A percentile compares a stretch with the other conserved stretches of the same genome.
These are phyloP conservation scores for Chlorospingus semifuscus DNA, from an alignment of 2,797 vertebrate genomes.

Conservation along the genomic window DNA sequence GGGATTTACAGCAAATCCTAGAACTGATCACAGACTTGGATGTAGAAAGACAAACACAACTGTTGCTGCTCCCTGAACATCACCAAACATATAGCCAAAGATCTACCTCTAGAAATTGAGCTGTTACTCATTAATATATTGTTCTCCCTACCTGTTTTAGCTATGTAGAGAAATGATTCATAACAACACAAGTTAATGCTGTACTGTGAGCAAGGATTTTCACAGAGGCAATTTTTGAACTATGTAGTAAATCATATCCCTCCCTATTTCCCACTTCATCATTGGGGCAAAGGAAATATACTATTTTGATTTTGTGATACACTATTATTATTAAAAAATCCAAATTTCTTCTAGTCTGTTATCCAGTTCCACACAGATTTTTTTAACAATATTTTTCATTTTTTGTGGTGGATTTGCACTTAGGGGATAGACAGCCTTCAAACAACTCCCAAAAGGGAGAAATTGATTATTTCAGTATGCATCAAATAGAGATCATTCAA, in stretches of 20 bases:
- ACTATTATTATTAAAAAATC: background rate
- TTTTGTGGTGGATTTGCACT: background rate
- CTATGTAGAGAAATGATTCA: background rate
- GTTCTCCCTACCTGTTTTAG: background rate
- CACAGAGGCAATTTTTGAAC: background rate
- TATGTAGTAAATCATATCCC: background rate
- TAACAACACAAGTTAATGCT: accelerated
- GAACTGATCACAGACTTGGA: background rate
- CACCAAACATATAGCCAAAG: background rate
- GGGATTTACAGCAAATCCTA: background rate
- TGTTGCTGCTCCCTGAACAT: background rate
- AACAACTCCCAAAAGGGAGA: background rate
- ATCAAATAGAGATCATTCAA: background rate
- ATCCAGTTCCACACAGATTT: background rate
- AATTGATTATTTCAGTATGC: background rate
- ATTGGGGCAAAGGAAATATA: background rate
- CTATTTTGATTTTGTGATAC: background rate
- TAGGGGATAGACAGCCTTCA: background rate
- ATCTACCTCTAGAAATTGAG: background rate
- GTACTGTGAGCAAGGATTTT: background rate
- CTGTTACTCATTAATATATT: background rate
- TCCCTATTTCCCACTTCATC: background rate
- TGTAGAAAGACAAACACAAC: background rate
- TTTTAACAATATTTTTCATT: background rate
- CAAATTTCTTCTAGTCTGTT: background rate